These are phyloP conservation scores for Asteroscopus sphinx DNA, from an alignment of 2,888 invertebrate species.

Conservation along the genomic window DNA sequence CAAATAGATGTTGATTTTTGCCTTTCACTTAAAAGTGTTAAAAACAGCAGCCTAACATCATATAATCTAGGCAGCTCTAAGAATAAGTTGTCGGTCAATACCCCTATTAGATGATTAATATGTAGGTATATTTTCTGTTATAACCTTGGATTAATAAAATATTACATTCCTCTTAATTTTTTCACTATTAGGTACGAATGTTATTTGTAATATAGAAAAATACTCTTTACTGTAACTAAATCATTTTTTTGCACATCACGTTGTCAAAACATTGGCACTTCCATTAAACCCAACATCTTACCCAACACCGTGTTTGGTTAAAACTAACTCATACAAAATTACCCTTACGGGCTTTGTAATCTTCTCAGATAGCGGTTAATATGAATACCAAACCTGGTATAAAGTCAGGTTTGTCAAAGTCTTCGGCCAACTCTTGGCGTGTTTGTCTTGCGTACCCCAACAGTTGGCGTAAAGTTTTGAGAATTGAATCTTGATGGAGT, in stretches of 20 bases:
- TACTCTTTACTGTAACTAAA: no score
- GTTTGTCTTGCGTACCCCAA: slow-evolving; percentile 65
- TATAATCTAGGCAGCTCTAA: no score
- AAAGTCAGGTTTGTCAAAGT: slow-evolving; percentile 71
- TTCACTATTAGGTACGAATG: no score
- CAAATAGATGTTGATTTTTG: no score
- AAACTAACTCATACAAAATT: slow-evolving; percentile 76
- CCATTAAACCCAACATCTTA: slow-evolving; percentile 46
- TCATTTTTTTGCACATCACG: not conserved
- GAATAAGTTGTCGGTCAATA: no score
- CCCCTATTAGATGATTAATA: no score
- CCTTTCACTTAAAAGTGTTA: no score
- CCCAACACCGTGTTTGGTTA: slow-evolving; percentile 58
- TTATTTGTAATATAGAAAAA: no score
- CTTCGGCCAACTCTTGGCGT: slow-evolving; percentile 61
- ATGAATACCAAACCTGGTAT: slow-evolving; percentile 68
- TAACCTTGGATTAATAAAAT: no score
- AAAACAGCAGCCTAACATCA: no score
- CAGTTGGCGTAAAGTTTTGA: slow-evolving; percentile 59
- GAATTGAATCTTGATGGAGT: slow-evolving; percentile 66
- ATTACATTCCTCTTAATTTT: no score
- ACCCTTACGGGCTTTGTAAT: slow-evolving; percentile 73
- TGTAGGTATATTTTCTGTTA: no score
- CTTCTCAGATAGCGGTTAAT: slow-evolving; percentile 74
- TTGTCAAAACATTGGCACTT: slow-evolving; percentile 44